Evolutionary conservation across 2,888 invertebrate species (phyloP), one percentile per base, ranked within the genome.

Genomic region (Drosophila kokeensis): DNA sequence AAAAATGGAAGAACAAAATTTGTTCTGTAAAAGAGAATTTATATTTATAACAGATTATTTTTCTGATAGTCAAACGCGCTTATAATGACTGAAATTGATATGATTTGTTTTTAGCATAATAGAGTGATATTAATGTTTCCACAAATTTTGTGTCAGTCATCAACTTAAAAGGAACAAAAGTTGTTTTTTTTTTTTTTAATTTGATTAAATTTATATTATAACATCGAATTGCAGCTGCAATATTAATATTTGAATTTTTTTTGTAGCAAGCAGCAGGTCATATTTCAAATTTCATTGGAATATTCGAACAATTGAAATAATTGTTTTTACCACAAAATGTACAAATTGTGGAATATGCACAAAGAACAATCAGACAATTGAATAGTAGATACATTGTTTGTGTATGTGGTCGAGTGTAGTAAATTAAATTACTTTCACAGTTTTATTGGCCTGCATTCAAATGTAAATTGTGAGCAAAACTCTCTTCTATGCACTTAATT

Each of bases 341-440:
- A 34, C 32, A 50, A 29, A 27, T 29, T 50, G 54, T 21, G 29
- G 18, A 50, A 36, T 18, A 21, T 10, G 29, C 15, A 38, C 29
- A 53, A 49, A 59, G 40, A 63, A 53, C 76, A 79, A 66, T 79
- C 59, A 65, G 55, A 70, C 63, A 59, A 69, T 55, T 69, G 58
- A n/a, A n/a, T 29, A n/a, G 27, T 15, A 15, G 38, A 30, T 30
- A 15, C 11, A 57, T 68, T 74, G 59, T 60, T 38, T 45, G 13
- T 36, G 38, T 0, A 13, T n/a, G 27, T 57, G 66, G 53, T 45
- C 61, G 58, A 36, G 52, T 32, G 52, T 27, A 64, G 72, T 71
- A 61, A 82, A 82, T 87, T 61, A 64, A 79, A 82, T 84, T 76
- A 83, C 62, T 79, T 81, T 62, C 21, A 72, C 57, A 72, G 59